These are phyloP conservation scores for Drosophila hawaiiensis DNA, from an alignment of 2,888 invertebrate genomes.

Conservation along the genomic window DNA sequence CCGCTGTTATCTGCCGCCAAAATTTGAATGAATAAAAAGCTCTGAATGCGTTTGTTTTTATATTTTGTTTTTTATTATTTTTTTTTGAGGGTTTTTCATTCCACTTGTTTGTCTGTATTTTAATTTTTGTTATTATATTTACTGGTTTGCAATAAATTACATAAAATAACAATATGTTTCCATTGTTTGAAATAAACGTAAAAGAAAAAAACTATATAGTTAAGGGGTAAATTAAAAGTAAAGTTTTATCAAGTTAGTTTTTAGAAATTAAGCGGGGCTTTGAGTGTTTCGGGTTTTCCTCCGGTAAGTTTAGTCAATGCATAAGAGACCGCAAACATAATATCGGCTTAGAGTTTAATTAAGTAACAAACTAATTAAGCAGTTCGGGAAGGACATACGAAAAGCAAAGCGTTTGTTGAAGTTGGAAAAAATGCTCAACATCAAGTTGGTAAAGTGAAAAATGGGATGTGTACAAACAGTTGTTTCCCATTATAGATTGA, in stretches of 20 bases:
- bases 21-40: conserved; percentile 1
- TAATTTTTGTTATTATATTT: conserved; percentile 66
- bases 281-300: conserved; percentile 37
- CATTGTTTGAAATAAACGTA: conserved; percentile 58
- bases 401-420: conserved; percentile 8
- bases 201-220: conserved; percentile 56
- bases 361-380: conserved; percentile 58
- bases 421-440: conserved; percentile 41
- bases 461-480: conserved; percentile 31
- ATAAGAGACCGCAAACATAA: conserved; percentile 39
- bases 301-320: conserved; percentile 43
- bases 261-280: conserved; percentile 50
- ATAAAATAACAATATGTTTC: conserved; percentile 64
- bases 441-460: conserved; percentile 11
- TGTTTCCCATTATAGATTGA: conserved; percentile 46
- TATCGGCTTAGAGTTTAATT: conserved; percentile 58
- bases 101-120: conserved; percentile 67
- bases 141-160: conserved; percentile 78
- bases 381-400: conserved; percentile 34
- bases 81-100: conserved; percentile 58
- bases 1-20: background rate
- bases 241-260: conserved; percentile 63
- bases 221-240: conserved; percentile 69
- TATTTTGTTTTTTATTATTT: conserved; percentile 68
- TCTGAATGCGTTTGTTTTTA: conserved; percentile 40